Evolutionary conservation across 2,888 invertebrate genomes (phyloP), one percentile per base, ranked within the genome.

Genomic region (Merodon equestris): DNA sequence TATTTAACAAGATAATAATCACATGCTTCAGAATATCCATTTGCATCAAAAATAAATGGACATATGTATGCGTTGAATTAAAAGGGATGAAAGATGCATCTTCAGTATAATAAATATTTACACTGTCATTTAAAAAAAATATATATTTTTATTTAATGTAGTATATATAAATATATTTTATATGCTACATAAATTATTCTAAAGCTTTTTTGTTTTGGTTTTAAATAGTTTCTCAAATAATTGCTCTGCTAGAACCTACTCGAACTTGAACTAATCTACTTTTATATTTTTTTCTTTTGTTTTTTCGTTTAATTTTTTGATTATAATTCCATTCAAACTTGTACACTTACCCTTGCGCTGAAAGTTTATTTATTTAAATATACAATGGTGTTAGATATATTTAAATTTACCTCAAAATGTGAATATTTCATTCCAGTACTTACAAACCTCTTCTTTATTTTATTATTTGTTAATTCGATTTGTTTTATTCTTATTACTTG

Each of bases 401-500:
- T 71, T 63, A 64, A 77, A 77, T 79, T 79, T 79, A 79, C 79
- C 79, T 79, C 79, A 70, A 72, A 70, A 74, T 74, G 50, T 79
- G 73, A 79, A 74, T 38, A 40, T 79, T 79, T 60, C 54, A 70
- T 70, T 79, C 79, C 79, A 70, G 74, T 79, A 74, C 79, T 82
- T 83, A 72, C 74, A 68, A 72, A 73, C 82, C 81, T 77, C 81
- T 77, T 72, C 50, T 70, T 82, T 81, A 27, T 27, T 27, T 27
- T 27, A 27, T 27, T 27, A 4, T 27, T 27, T 27, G n/a, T n/a
- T n/a, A n/a, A n/a, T n/a, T n/a, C n/a, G n/a, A n/a, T n/a, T n/a
- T n/a, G n/a, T 27, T 4, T 27, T 27, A 4, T 27, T 27, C 27
- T 4, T 81, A 68, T n/a, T 40, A 40, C 87, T 87, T 87, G 87